These are phyloP conservation scores for Iguana delicatissima DNA, from an alignment of 2,797 vertebrate genomes.

Conservation along the genomic window DNA sequence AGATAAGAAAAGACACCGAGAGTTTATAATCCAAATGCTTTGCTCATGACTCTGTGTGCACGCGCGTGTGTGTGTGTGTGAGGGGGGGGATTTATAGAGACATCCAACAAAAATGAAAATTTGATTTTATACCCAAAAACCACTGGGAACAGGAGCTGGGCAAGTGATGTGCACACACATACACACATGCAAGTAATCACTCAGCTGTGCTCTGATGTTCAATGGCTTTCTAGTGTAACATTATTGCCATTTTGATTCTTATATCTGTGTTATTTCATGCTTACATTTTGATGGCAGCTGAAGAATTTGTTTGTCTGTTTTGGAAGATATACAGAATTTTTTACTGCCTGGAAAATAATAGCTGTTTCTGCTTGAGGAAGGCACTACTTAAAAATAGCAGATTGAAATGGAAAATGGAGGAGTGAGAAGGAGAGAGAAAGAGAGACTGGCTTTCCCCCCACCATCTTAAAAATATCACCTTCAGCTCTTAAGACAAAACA, in stretches of 20 bases:
- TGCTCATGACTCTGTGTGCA: slow-evolving; percentile 18
- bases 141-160: not conserved
- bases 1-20: slow-evolving; percentile 13
- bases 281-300: slow-evolving; percentile 29
- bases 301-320: slow-evolving; percentile 42
- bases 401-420: not conserved
- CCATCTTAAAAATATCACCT: slow-evolving; percentile 31
- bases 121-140: slow-evolving; percentile 21
- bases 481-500: slow-evolving; percentile 60
- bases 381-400: not conserved
- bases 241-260: not conserved
- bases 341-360: slow-evolving; percentile 28
- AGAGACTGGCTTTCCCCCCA: not conserved
- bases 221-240: not conserved
- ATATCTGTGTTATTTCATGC: slow-evolving; percentile 3
- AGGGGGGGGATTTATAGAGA: not conserved
- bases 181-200: not conserved
- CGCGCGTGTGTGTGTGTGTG: not conserved
- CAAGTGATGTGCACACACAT: not conserved
- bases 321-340: not conserved
- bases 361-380: slow-evolving; percentile 22
- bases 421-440: not conserved
- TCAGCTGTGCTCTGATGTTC: not conserved
- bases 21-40: not conserved
- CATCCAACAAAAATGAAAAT: slow-evolving; percentile 12